These are phyloP conservation scores for Natator depressus DNA, from an alignment of 2,113 vertebrate genomes.

Conservation along the genomic window DNA sequence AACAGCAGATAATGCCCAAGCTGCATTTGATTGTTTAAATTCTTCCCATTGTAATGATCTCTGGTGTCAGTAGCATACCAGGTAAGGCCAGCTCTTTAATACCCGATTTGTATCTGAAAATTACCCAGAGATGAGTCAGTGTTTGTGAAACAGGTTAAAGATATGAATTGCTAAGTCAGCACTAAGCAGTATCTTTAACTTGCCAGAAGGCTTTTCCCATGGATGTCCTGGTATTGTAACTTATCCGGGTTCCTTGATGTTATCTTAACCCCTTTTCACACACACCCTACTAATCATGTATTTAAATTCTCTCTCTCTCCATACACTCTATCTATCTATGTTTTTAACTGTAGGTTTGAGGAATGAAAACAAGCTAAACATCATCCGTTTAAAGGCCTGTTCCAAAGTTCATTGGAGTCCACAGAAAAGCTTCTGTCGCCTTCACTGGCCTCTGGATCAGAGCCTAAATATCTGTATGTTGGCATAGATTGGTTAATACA, in stretches of 20 bases:
- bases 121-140: not conserved
- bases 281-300: not conserved
- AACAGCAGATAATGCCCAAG: not conserved
- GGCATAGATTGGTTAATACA: not conserved
- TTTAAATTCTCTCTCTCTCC: not conserved
- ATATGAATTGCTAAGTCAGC: conserved; percentile 49
- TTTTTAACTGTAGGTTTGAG: not conserved
- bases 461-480: not conserved
- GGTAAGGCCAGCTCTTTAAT: not conserved
- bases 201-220: not conserved
- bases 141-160: not conserved
- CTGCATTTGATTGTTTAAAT: not conserved
- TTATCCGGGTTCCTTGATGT: conserved; percentile 32
- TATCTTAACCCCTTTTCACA: conserved; percentile 2
- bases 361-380: not conserved
- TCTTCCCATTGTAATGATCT: fast-evolving
- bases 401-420: not conserved
- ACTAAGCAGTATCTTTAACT: not conserved
- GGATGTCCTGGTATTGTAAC: not conserved
- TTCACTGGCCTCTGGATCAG: not conserved
- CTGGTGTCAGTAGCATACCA: fast-evolving
- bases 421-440: conserved; percentile 2
- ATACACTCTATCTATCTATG: too few species aligned
- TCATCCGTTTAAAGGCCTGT: not conserved
- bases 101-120: not conserved